Percentiles rank a stretch among this genome's conserved stretches.
Evolutionary conservation across 2,797 vertebrate species (phyloP).

Genomic region (Lacerta agilis): DNA sequence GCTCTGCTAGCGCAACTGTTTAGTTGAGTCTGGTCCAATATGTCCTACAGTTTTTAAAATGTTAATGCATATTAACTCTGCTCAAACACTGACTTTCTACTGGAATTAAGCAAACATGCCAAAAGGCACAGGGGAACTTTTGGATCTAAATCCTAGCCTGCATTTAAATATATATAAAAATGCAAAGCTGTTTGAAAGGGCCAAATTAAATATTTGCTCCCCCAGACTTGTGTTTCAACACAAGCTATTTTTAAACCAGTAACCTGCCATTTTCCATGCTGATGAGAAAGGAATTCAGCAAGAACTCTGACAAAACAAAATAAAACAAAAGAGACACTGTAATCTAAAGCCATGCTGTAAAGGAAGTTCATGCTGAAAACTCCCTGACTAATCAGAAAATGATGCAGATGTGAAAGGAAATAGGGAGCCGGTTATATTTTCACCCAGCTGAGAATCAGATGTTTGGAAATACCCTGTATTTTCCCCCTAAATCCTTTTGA

Average conservation of each 20-base stretch:
- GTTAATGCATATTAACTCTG: not conserved
- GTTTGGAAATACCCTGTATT: constrained; percentile 71
- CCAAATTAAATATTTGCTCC: constrained; percentile 46
- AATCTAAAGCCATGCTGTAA: constrained; percentile 69
- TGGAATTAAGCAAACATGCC: constrained; percentile 24
- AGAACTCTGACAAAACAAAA: constrained; percentile 46
- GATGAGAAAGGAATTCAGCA: constrained; percentile 67
- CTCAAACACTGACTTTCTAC: constrained; percentile 17
- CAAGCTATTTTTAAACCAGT: constrained; percentile 55
- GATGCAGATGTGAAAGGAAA: constrained; percentile 75
- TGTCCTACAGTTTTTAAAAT: constrained; percentile 9
- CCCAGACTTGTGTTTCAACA: constrained; percentile 17
- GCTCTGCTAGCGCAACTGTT: no score
- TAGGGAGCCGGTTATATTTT: constrained; percentile 69
- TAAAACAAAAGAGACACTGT: constrained; percentile 54
- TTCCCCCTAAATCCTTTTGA: constrained; percentile 66
- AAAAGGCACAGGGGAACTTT: constrained; percentile 41
- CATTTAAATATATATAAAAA: constrained; percentile 3
- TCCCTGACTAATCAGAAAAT: constrained; percentile 69
- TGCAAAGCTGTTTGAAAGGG: constrained; percentile 5
- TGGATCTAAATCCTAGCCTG: constrained; percentile 33
- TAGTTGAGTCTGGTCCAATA: constrained; percentile 17
- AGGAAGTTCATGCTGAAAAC: constrained; percentile 69
- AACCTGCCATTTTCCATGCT: constrained; percentile 56
- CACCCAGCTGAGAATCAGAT: constrained; percentile 71